Evolutionary conservation across 2,113 vertebrate species (phyloP).

Genomic region (Crotalus horridus): DNA sequence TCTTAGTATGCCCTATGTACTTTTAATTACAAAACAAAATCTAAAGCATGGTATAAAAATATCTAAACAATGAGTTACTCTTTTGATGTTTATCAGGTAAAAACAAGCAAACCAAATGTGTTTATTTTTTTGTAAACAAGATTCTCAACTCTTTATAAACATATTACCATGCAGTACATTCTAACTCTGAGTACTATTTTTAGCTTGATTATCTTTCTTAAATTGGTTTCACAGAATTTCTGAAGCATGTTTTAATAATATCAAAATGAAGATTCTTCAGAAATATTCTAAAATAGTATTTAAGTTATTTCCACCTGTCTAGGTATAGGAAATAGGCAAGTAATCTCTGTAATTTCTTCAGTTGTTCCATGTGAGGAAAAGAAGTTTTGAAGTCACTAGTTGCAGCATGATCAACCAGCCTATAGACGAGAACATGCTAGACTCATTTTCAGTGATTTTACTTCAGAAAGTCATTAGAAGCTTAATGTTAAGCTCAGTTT

Average conservation of each 20-base stretch:
- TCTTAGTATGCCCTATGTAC: neutral
- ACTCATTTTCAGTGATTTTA: neutral
- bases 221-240: conserved; percentile 6
- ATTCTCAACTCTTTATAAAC: neutral
- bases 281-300: neutral
- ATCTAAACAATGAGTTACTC: neutral
- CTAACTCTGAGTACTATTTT: neutral
- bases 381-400: neutral
- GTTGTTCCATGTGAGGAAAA: neutral
- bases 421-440: neutral
- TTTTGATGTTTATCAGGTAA: neutral
- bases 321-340: neutral
- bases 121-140: neutral
- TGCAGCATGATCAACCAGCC: neutral
- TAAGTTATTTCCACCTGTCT: neutral
- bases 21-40: neutral
- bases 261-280: neutral
- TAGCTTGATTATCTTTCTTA: conserved; percentile 22
- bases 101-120: neutral
- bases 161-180: neutral
- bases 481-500: conserved; percentile 14
- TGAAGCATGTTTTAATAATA: neutral
- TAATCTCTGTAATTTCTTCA: neutral
- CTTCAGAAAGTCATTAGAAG: conserved; percentile 25
- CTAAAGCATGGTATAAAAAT: neutral